These are phyloP conservation scores for Himalopsyche kuldschensis DNA, from an alignment of 2,888 invertebrate genomes.

Conservation along the genomic window DNA sequence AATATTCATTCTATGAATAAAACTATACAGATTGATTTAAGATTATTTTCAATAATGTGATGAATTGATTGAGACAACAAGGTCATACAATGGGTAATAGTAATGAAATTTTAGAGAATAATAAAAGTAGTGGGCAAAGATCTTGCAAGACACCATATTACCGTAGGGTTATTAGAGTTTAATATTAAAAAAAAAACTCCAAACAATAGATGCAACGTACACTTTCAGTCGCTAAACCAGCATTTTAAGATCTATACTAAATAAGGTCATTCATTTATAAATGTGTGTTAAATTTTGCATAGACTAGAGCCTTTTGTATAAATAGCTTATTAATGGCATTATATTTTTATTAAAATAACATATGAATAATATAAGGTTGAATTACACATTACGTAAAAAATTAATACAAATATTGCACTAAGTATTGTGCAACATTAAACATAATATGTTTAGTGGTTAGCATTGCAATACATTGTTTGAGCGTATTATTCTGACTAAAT, in stretches of 20 bases:
- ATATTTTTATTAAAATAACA: slow-evolving; percentile 13
- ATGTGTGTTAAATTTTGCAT: slow-evolving; percentile 26
- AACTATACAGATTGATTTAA: too few relatives aligned
- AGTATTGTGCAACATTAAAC: slow-evolving; percentile 2
- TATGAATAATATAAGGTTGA: slow-evolving; percentile 13
- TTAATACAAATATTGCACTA: neutral
- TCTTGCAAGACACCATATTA: neutral
- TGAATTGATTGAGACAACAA: too few relatives aligned
- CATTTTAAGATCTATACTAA: neutral
- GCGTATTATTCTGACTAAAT: slow-evolving; percentile 1
- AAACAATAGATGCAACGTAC: neutral
- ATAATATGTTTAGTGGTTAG: neutral
- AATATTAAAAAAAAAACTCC: neutral
- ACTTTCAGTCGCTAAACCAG: neutral
- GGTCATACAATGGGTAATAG: too few relatives aligned
- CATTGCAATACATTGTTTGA: neutral
- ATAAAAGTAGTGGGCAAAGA: neutral
- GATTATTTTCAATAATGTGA: too few relatives aligned
- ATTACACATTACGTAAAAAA: neutral
- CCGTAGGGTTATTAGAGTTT: neutral
- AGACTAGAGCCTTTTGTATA: slow-evolving; percentile 30
- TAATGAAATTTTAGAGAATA: neutral
- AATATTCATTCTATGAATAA: too few relatives aligned
- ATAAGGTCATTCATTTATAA: slow-evolving; percentile 5
- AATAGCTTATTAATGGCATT: slow-evolving; percentile 31